A percentile compares a stretch with the other conserved stretches of the same genome.
These are phyloP conservation scores for Bombylius discolor DNA, from an alignment of 2,888 invertebrate genomes.

Conservation along the genomic window DNA sequence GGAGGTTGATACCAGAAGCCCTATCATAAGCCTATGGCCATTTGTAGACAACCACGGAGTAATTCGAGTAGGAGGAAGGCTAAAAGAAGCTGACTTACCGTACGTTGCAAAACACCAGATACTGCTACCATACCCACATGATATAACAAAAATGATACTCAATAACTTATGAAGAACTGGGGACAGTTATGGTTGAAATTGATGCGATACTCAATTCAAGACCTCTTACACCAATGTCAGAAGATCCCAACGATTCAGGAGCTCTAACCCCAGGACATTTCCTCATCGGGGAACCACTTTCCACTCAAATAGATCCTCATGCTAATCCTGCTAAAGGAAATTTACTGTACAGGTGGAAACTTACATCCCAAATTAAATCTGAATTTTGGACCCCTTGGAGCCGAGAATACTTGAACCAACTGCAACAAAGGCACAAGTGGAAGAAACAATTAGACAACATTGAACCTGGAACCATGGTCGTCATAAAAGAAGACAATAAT, in stretches of 20 bases:
- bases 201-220: slow-evolving; percentile 20
- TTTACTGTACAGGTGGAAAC: not conserved
- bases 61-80: not conserved
- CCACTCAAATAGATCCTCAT: not conserved
- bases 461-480: not conserved
- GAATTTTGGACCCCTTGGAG: slow-evolving; percentile 8
- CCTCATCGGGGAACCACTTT: slow-evolving; percentile 2
- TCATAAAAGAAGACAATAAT: not conserved
- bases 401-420: slow-evolving; percentile 6
- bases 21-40: too few relatives aligned
- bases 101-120: not conserved
- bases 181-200: slow-evolving; percentile 17
- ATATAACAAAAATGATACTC: too few relatives aligned
- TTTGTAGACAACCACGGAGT: not conserved
- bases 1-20: too few relatives aligned
- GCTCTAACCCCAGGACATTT: slow-evolving; percentile 10
- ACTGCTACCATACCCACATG: too few relatives aligned
- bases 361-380: not conserved
- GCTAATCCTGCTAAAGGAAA: not conserved
- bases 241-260: slow-evolving; percentile 9
- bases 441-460: not conserved
- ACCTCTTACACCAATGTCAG: slow-evolving; percentile 15
- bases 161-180: slow-evolving; percentile 18
- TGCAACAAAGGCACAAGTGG: slow-evolving; percentile 9
- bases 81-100: not conserved